Evolutionary conservation across 2,888 invertebrate species (phyloP).

Genomic region (Hirtodrosophila confusa): DNA sequence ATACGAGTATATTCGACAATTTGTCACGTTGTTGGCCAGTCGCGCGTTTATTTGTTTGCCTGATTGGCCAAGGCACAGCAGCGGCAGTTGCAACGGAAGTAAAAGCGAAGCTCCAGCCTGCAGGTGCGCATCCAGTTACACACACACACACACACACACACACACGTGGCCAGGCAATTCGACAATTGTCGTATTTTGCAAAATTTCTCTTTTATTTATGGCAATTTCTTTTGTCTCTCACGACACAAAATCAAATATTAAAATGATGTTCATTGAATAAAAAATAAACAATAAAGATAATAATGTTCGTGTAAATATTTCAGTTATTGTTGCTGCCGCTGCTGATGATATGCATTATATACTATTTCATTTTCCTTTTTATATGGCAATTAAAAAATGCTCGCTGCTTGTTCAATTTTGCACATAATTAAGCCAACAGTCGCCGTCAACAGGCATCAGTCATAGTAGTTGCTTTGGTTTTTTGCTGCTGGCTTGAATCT

Average conservation of each 20-base stretch:
- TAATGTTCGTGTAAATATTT: conserved; percentile 49
- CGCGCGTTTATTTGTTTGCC: conserved; percentile 64
- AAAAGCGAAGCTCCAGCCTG: conserved; percentile 61
- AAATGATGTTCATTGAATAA: conserved; percentile 58
- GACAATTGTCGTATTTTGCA: conserved; percentile 47
- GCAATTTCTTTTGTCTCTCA: conserved; percentile 69
- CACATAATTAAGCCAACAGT: conserved; percentile 49
- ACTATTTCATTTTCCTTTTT: conserved; percentile 1
- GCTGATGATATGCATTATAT: conserved; percentile 5
- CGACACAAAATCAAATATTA: conserved; percentile 65
- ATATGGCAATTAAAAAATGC: conserved; percentile 63
- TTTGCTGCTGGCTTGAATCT: background rate
- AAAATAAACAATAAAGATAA: conserved; percentile 9
- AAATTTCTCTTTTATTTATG: conserved; percentile 78
- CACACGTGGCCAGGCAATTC: conserved; percentile 42
- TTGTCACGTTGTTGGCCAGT: conserved; percentile 74
- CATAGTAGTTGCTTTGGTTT: background rate
- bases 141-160: conserved; percentile 9
- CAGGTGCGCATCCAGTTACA: conserved; percentile 61
- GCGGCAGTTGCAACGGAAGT: conserved; percentile 74
- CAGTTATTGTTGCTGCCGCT: conserved; percentile 13
- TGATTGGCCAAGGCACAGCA: conserved; percentile 54
- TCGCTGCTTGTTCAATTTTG: conserved; percentile 34
- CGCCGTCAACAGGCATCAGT: conserved; percentile 18
- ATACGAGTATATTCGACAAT: conserved; percentile 64